These are phyloP conservation scores for Cebidichthys violaceus DNA, from an alignment of 2,113 vertebrate species.

Conservation along the genomic window DNA sequence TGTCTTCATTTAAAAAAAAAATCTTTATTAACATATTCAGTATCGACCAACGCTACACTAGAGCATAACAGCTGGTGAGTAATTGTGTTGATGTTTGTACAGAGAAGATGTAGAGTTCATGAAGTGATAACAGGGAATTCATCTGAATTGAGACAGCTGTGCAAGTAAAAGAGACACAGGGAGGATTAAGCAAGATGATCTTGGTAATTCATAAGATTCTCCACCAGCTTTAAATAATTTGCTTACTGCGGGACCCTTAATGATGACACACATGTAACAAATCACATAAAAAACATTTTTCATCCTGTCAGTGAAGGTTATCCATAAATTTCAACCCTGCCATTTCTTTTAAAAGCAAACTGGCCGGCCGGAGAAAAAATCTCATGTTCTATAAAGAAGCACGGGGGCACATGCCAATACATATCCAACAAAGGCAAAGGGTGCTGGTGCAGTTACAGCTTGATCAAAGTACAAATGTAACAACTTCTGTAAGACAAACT, in stretches of 20 bases:
- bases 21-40: slow-evolving; percentile 11
- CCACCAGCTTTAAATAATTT: background rate
- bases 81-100: background rate
- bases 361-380: background rate
- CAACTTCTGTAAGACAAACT: slow-evolving; percentile 34
- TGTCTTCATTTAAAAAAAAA: no score
- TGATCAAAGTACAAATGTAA: slow-evolving; percentile 17
- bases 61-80: background rate
- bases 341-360: background rate
- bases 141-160: background rate
- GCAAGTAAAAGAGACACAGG: background rate
- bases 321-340: background rate
- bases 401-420: background rate
- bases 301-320: background rate
- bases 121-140: background rate
- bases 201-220: background rate
- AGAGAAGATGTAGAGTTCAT: slow-evolving; percentile 3
- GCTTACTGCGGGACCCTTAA: background rate
- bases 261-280: background rate
- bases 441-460: slow-evolving; percentile 7
- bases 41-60: background rate
- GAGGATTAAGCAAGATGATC: background rate
- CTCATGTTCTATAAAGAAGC: slow-evolving; percentile 6
- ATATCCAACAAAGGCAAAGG: slow-evolving; percentile 5
- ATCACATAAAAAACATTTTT: slow-evolving; percentile 5